phyloP scores from a whole-genome alignment of 64 coral and sea anemone genomes.

The Porites lutea region DNA sequence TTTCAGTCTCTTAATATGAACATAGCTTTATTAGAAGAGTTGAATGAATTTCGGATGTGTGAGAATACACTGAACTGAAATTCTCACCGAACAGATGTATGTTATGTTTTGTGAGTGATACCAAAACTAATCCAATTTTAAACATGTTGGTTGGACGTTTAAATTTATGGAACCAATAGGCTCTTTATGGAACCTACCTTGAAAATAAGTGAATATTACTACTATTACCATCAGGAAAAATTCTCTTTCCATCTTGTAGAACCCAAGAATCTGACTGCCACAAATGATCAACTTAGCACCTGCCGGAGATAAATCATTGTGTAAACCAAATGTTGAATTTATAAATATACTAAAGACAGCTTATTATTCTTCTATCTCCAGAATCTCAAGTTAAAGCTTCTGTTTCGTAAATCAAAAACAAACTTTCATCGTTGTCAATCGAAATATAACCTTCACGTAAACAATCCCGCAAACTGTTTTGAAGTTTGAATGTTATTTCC shows the following conservation, averaged over 20 bases:
- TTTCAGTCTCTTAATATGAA: too few relatives aligned
- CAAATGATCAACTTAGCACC: neutral
- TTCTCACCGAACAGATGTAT: too few relatives aligned
- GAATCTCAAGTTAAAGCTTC: neutral
- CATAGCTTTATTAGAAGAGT: too few relatives aligned
- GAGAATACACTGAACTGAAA: too few relatives aligned
- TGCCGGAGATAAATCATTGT: constrained; percentile 28
- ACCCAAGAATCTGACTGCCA: neutral
- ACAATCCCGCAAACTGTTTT: constrained; percentile 15
- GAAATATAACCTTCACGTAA: neutral
- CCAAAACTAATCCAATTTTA: too few relatives aligned
- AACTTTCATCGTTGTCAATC: neutral
- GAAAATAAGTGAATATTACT: neutral
- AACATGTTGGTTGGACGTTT: too few relatives aligned
- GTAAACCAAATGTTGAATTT: constrained; percentile 1
- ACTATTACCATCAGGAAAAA: neutral
- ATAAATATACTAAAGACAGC: neutral
- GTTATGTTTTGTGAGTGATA: neutral
- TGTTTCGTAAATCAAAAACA: constrained; percentile 27
- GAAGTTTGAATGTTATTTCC: neutral
- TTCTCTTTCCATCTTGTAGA: constrained; percentile 5
- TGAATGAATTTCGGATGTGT: too few relatives aligned
- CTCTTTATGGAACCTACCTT: neutral
- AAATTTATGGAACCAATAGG: too few relatives aligned
- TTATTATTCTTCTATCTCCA: neutral